These are phyloP conservation scores for Tringa solitaria DNA, from an alignment of 2,113 vertebrate species.

Conservation along the genomic window DNA sequence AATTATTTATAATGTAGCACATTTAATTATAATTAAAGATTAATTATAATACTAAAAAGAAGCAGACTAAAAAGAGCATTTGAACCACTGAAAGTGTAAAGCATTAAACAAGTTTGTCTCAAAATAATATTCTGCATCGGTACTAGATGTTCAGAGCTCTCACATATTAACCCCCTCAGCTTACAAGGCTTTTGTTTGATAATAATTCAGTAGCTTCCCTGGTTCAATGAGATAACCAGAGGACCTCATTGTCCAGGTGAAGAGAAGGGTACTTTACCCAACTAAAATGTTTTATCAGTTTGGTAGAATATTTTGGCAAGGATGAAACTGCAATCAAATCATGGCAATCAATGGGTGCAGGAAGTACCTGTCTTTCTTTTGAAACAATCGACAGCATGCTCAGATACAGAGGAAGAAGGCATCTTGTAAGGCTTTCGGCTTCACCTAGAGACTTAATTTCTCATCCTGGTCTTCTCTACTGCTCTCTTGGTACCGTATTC, in stretches of 20 bases:
- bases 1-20: background rate
- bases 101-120: background rate
- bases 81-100: background rate
- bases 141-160: background rate
- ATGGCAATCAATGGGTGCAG: background rate
- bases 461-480: background rate
- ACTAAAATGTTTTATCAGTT: background rate
- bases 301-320: background rate
- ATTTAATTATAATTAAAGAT: slow-evolving; percentile 28
- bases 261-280: background rate
- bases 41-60: background rate
- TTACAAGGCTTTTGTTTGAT: background rate
- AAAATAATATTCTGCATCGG: background rate
- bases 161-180: background rate
- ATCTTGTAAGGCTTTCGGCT: background rate
- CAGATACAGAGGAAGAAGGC: background rate
- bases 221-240: background rate
- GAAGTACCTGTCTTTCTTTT: background rate
- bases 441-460: background rate
- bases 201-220: background rate
- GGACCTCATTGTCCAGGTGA: background rate
- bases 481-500: background rate
- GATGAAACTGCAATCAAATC: background rate
- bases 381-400: background rate
- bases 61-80: background rate